Conservation (phyloP, 2,113 vertebrate species). For the Agelaius tricolor region DNA sequence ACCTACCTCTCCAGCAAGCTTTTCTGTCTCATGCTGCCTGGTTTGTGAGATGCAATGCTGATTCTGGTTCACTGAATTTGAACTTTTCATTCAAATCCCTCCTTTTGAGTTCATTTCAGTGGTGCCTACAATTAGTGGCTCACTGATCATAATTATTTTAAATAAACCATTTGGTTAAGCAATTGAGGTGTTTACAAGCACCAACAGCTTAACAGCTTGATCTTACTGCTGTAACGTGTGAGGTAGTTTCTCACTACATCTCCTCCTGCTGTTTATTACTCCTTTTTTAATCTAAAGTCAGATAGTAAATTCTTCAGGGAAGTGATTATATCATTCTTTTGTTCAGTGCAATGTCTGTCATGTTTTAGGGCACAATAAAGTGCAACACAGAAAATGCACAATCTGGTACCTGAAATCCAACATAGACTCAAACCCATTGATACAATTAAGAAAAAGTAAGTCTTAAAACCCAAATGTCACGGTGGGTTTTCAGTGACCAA, state of each 20-base stretch:
- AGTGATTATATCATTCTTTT: constrained; percentile 6
- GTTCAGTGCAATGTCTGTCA: neutral
- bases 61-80: constrained; percentile 32
- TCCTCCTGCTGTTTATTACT: constrained; percentile 61
- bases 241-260: constrained; percentile 30
- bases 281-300: constrained; percentile 41
- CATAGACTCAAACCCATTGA: neutral
- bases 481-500: neutral
- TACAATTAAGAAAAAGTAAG: neutral
- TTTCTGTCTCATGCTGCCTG: neutral
- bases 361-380: constrained; percentile 3
- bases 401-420: neutral
- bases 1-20: neutral
- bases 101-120: neutral
- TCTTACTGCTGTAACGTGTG: neutral
- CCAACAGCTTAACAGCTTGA: constrained; percentile 51
- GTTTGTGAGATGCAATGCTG: neutral
- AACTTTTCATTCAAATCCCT: constrained; percentile 12
- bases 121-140: constrained; percentile 13
- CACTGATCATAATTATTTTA: constrained; percentile 60
- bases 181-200: constrained; percentile 46
- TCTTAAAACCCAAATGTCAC: constrained; percentile 1
- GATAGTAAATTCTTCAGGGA: constrained; percentile 19
- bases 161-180: constrained; percentile 54
- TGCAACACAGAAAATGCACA: neutral